A percentile compares a stretch with the other conserved stretches of the same genome.
phyloP scores from a whole-genome alignment of 2,888 invertebrate genomes.

The Arenicola marina region DNA sequence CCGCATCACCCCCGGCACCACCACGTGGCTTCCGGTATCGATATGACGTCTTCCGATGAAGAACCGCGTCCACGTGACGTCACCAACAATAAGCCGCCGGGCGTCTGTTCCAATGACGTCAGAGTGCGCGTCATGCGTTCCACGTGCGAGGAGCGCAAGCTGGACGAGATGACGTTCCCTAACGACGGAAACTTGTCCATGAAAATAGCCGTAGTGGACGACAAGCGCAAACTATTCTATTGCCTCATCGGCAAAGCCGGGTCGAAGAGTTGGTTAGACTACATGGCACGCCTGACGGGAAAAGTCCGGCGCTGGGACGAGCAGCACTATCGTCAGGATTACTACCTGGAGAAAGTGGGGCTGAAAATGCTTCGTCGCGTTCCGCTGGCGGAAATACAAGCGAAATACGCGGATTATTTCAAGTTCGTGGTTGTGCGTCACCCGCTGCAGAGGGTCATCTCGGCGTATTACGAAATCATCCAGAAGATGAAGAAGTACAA shows the following conservation, averaged over 20 bases:
- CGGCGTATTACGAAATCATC: background rate
- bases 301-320: background rate
- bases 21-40: too few relatives aligned
- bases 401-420: background rate
- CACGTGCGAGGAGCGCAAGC: too few relatives aligned
- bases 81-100: too few relatives aligned
- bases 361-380: background rate
- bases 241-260: conserved; percentile 2
- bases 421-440: conserved; percentile 1
- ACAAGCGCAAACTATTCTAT: background rate
- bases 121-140: too few relatives aligned
- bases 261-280: conserved; percentile 2
- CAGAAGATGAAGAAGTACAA: background rate
- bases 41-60: too few relatives aligned
- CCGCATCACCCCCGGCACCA: too few relatives aligned
- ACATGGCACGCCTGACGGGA: background rate
- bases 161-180: too few relatives aligned
- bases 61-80: too few relatives aligned
- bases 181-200: too few relatives aligned
- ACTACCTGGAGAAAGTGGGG: background rate
- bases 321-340: background rate
- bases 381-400: background rate
- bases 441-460: background rate
- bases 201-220: background rate
- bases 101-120: too few relatives aligned